phyloP scores from a whole-genome alignment of 2,888 invertebrate genomes.

The Drosophila paramelanica region DNA sequence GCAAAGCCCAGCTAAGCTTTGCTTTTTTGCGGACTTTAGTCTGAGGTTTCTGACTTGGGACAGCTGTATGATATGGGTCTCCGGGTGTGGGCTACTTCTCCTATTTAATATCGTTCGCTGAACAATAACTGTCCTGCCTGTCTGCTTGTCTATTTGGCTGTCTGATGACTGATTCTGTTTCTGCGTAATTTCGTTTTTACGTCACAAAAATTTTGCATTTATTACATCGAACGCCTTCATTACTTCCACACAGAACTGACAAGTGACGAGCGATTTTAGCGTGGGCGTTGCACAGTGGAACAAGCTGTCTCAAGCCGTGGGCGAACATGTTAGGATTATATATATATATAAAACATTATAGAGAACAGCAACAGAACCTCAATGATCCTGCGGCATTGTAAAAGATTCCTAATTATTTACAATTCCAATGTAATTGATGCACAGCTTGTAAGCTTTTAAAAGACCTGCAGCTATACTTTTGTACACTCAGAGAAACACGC shows the following conservation, averaged over 20 bases:
- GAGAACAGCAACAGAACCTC: no score
- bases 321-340: background rate
- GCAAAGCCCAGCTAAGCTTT: constrained; percentile 47
- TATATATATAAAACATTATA: no score
- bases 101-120: background rate
- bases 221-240: constrained; percentile 80
- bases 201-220: constrained; percentile 78
- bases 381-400: no score
- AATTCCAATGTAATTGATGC: no score
- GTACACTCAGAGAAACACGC: no score
- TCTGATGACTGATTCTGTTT: constrained; percentile 43
- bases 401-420: no score
- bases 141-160: constrained; percentile 38
- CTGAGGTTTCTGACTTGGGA: constrained; percentile 36
- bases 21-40: constrained; percentile 24
- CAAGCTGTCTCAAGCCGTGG: background rate
- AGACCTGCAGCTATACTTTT: no score
- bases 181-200: constrained; percentile 70
- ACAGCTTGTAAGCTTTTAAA: no score
- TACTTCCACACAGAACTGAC: constrained; percentile 71
- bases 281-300: constrained; percentile 62
- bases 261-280: constrained; percentile 65
- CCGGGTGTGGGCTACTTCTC: background rate
- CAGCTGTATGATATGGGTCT: constrained; percentile 5
- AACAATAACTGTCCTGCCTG: constrained; percentile 9